Percentiles rank a stretch among this genome's conserved stretches.
phyloP scores from a whole-genome alignment of 1,140 invertebrate species.

The Nasonia giraulti region DNA sequence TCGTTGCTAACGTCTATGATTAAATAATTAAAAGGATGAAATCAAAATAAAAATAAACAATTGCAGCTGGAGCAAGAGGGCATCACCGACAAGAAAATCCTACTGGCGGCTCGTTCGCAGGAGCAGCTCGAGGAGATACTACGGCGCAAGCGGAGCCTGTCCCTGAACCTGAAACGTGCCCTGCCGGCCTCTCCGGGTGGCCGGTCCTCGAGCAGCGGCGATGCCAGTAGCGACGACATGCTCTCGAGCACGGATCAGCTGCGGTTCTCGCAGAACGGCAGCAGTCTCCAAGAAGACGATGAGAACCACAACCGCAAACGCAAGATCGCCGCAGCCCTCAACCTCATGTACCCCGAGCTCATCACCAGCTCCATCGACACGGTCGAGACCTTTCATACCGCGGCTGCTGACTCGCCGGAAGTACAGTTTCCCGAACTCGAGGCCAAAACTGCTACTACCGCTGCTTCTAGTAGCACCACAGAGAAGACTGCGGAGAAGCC shows the following conservation, averaged over 20 bases:
- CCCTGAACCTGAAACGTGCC: conserved; percentile 68
- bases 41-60: not conserved
- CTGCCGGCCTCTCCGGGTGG: conserved; percentile 64
- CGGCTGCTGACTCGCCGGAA: conserved; percentile 71
- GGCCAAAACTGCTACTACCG: not conserved
- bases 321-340: conserved; percentile 66
- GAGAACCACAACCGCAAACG: conserved; percentile 65
- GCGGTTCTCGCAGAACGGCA: not conserved
- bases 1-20: not conserved
- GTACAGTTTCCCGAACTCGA: conserved; percentile 56
- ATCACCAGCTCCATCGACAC: conserved; percentile 73
- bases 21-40: not conserved
- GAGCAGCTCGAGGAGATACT: conserved; percentile 74
- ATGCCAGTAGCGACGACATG: conserved; percentile 59
- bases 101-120: conserved; percentile 72
- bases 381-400: conserved; percentile 85
- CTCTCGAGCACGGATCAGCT: conserved; percentile 59
- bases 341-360: conserved; percentile 63
- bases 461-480: conserved; percentile 10
- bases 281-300: not conserved
- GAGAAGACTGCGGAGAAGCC: not conserved
- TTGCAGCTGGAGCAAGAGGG: conserved; percentile 63
- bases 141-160: conserved; percentile 69
- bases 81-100: conserved; percentile 69
- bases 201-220: conserved; percentile 52